A percentile compares a stretch with the other conserved stretches of the same genome.
phyloP scores from a whole-genome alignment of 37 sponge, comb jelly and placozoan genomes.

The Amphimedon queenslandica region DNA sequence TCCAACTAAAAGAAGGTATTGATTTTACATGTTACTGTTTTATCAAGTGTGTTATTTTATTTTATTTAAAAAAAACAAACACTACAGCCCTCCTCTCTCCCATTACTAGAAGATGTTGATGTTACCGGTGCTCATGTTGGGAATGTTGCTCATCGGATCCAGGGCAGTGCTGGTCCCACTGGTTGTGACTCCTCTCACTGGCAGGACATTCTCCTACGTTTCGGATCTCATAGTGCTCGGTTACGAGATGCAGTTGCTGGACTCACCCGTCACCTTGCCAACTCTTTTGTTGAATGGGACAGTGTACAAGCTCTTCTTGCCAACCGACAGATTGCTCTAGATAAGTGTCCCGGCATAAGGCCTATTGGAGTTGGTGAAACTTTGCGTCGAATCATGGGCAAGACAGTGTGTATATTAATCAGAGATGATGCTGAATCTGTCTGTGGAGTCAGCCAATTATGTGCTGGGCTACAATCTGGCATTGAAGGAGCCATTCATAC shows the following conservation, averaged over 20 bases:
- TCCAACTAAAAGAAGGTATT: too few relatives aligned
- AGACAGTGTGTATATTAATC: too few relatives aligned
- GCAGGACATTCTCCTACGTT: constrained; percentile 1
- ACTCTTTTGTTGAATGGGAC: constrained; percentile 14
- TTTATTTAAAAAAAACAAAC: too few relatives aligned
- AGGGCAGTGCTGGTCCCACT: constrained; percentile 22
- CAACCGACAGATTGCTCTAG: constrained; percentile 3
- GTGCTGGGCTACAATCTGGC: constrained; percentile 8
- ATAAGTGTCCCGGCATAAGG: too few relatives aligned
- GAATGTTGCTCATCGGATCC: constrained; percentile 2
- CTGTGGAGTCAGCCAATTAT: constrained; percentile 1
- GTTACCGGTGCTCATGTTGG: constrained; percentile 11
- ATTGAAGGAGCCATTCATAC: constrained; percentile 19
- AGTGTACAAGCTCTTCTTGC: constrained; percentile 5
- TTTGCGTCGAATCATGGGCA: too few relatives aligned
- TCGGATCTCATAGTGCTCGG: constrained; percentile 22
- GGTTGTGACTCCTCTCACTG: constrained; percentile 15
- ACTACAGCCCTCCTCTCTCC: too few relatives aligned
- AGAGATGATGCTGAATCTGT: neutral
- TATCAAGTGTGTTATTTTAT: too few relatives aligned
- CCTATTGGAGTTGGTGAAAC: too few relatives aligned
- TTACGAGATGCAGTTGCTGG: constrained; percentile 24
- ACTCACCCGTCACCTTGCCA: constrained; percentile 3
- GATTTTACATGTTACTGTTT: too few relatives aligned
- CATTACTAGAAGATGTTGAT: too few relatives aligned